Evolutionary conservation across 2,113 vertebrate genomes (phyloP).

Genomic region (Cygnus atratus): DNA sequence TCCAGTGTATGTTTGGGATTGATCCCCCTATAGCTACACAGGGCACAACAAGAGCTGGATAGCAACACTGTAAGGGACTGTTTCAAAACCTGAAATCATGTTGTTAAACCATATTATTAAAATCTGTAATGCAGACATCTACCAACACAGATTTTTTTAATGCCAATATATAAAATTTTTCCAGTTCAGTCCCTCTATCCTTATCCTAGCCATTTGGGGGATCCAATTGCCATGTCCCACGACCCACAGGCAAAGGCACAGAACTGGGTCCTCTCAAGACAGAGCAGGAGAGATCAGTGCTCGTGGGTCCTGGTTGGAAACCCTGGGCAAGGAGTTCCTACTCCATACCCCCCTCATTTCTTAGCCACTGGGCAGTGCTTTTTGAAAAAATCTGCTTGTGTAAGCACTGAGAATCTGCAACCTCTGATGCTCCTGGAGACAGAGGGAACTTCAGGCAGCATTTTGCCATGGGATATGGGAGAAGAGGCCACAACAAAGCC

Average conservation of each 20-base stretch:
- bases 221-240: background rate
- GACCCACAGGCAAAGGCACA: background rate
- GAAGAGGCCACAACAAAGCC: background rate
- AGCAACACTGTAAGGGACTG: background rate
- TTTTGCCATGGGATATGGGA: background rate
- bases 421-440: background rate
- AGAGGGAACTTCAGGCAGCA: background rate
- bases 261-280: background rate
- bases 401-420: background rate
- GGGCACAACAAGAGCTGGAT: background rate
- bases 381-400: background rate
- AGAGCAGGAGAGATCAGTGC: background rate
- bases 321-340: background rate
- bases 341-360: rapidly evolving
- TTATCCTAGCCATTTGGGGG: too few relatives aligned
- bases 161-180: background rate
- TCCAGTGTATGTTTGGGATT: background rate
- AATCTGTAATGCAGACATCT: background rate
- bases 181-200: too few relatives aligned
- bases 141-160: background rate
- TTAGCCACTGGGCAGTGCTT: background rate
- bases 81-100: background rate
- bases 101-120: background rate
- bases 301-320: background rate
- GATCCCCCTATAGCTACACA: background rate